Conservation (phyloP, 1,140 invertebrate species). For the Aphaenogaster ashmeadi region DNA sequence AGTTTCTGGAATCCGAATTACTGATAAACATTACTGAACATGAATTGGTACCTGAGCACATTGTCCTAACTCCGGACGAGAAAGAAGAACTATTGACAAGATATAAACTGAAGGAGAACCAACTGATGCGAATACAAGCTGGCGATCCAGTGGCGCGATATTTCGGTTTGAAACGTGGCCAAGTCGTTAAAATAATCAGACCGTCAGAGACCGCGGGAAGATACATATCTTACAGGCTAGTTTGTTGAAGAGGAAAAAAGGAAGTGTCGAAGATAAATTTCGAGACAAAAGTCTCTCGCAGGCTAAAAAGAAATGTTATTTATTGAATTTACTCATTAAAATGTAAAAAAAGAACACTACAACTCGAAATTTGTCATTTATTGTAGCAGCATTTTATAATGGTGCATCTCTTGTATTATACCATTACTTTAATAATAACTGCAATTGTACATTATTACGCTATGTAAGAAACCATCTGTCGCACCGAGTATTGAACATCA, state of each 20-base stretch:
- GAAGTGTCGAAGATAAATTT: neutral
- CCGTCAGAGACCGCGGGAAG: constrained; percentile 99
- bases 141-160: constrained; percentile 99
- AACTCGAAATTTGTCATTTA: constrained; percentile 40
- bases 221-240: constrained; percentile 99
- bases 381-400: constrained; percentile 38
- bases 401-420: constrained; percentile 36
- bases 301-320: constrained; percentile 1
- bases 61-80: constrained; percentile 99
- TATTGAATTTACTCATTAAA: neutral
- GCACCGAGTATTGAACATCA: constrained; percentile 41
- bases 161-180: constrained; percentile 98
- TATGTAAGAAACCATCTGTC: constrained; percentile 54
- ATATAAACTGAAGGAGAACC: constrained; percentile 99
- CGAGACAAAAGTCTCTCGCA: constrained; percentile 3
- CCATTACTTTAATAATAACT: constrained; percentile 65
- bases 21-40: constrained; percentile 99
- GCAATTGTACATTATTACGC: constrained; percentile 52
- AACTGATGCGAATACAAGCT: constrained; percentile 99
- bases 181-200: constrained; percentile 99
- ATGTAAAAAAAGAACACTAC: neutral
- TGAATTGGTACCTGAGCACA: constrained; percentile 99
- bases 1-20: constrained; percentile 99
- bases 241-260: constrained; percentile 90
- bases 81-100: constrained; percentile 97